These are phyloP conservation scores for Parnassius glacialis DNA, from an alignment of 2,888 invertebrate genomes.

Conservation along the genomic window DNA sequence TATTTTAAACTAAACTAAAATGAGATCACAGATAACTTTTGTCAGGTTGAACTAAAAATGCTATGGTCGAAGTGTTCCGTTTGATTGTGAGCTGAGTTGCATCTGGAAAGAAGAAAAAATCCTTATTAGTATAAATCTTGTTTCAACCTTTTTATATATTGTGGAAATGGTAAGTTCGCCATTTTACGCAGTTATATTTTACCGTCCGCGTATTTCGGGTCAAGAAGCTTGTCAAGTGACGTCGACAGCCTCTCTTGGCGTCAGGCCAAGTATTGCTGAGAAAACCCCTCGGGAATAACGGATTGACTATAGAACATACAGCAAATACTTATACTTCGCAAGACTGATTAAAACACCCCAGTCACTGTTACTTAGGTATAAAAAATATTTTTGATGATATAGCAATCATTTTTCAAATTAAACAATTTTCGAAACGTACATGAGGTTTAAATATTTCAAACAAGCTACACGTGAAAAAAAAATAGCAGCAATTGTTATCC, in stretches of 20 bases:
- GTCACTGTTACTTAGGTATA: not conserved
- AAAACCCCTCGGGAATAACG: constrained; percentile 45
- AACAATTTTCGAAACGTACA: too few species aligned
- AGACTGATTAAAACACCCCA: constrained; percentile 11
- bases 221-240: constrained; percentile 65
- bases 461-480: too few species aligned
- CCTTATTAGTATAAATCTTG: constrained; percentile 25
- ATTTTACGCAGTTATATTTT: constrained; percentile 41
- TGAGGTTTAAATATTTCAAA: too few species aligned
- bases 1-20: constrained; percentile 54
- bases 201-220: constrained; percentile 63
- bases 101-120: constrained; percentile 61
- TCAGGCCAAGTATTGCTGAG: constrained; percentile 51
- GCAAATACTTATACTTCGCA: constrained; percentile 33
- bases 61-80: constrained; percentile 64
- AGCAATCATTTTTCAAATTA: too few species aligned
- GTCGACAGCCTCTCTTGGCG: constrained; percentile 64
- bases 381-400: too few species aligned
- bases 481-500: too few species aligned
- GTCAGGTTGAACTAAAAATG: constrained; percentile 70
- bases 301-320: constrained; percentile 53
- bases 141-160: constrained; percentile 28
- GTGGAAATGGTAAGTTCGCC: constrained; percentile 28
- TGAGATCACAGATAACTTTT: constrained; percentile 78
- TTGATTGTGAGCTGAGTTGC: constrained; percentile 54